Conservation (phyloP, 2,888 invertebrate genomes). For the Tachina grossa region DNA sequence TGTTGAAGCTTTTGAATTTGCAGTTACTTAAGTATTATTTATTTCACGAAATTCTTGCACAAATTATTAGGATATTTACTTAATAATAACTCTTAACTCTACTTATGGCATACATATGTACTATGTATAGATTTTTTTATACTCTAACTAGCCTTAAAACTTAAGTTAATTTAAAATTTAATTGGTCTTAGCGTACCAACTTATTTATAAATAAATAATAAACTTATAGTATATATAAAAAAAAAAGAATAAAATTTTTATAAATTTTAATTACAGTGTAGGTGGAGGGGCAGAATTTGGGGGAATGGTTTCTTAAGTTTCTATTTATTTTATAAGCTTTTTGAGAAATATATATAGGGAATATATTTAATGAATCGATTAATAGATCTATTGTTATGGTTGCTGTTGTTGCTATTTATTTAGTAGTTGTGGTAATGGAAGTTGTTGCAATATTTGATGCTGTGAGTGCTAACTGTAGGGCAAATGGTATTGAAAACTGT, state of each 20-base stretch:
- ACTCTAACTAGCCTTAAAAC: not conserved
- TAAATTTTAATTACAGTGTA: not conserved
- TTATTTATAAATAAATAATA: no score
- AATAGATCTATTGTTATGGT: constrained; percentile 33
- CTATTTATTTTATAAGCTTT: not conserved
- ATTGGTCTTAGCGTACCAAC: not conserved
- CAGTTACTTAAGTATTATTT: not conserved
- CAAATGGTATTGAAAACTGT: constrained; percentile 83
- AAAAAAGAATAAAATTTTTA: not conserved
- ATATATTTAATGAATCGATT: not conserved
- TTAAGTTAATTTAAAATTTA: not conserved
- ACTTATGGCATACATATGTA: not conserved
- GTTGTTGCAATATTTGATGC: constrained; percentile 17
- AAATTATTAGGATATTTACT: not conserved
- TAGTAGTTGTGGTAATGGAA: constrained; percentile 34
- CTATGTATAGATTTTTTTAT: not conserved
- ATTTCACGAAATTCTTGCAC: not conserved
- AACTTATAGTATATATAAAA: no score
- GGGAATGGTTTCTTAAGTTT: not conserved
- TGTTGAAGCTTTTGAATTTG: not conserved
- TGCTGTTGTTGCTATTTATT: constrained; percentile 4
- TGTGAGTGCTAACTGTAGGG: constrained; percentile 82
- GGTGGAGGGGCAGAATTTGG: no score
- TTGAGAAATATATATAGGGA: constrained; percentile 15
- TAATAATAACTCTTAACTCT: constrained; percentile 1